Percentiles rank a stretch among this genome's conserved stretches.
Evolutionary conservation across 2,113 vertebrate species (phyloP).

Genomic region (Pogonocichla stellata): DNA sequence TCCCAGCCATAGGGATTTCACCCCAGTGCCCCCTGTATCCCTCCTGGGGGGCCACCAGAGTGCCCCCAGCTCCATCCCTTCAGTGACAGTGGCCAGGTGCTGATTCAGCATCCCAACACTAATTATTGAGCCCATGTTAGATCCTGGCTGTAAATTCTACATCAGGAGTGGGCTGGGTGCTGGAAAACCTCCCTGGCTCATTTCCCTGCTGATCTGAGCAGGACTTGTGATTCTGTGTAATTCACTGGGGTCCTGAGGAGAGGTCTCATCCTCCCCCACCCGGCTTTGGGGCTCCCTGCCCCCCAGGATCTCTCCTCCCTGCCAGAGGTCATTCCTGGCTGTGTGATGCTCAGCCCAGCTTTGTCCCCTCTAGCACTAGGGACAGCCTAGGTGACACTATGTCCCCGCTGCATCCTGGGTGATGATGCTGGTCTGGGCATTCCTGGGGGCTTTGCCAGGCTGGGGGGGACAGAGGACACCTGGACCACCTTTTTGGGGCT

Average conservation of each 20-base stretch:
- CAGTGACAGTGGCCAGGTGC: neutral
- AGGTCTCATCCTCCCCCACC: neutral
- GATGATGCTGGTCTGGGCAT: neutral
- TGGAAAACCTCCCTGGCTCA: neutral
- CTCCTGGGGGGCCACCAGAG: neutral
- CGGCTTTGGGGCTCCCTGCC: neutral
- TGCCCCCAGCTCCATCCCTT: neutral
- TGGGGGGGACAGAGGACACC: neutral
- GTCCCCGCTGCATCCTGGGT: fast-evolving
- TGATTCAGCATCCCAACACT: conserved; percentile 8
- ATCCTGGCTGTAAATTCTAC: conserved; percentile 9
- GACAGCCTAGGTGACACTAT: neutral
- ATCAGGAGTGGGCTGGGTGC: neutral
- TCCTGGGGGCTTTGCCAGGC: fast-evolving
- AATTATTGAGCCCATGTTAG: neutral
- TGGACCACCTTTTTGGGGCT: neutral
- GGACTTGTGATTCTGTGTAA: neutral
- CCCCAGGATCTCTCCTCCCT: neutral
- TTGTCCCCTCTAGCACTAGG: neutral
- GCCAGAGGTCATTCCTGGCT: neutral
- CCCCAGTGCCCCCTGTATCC: neutral
- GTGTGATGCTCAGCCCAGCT: neutral
- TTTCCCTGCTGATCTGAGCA: neutral
- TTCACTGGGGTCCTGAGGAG: neutral
- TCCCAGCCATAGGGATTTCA: neutral